Conservation (phyloP, 2,888 invertebrate genomes). For the Coenonympha glycerion region DNA sequence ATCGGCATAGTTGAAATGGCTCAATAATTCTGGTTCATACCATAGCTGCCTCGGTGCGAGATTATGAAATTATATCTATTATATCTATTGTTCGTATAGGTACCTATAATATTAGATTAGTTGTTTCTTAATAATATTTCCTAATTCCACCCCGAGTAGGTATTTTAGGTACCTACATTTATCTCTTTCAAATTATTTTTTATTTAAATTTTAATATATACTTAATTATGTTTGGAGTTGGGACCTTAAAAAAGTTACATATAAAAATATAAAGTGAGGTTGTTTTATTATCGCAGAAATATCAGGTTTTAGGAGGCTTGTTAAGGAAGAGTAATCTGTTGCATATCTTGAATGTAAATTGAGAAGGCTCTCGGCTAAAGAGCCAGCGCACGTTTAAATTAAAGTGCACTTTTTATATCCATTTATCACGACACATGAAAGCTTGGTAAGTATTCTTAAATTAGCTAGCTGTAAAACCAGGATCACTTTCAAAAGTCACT, state of each 20-base stretch:
- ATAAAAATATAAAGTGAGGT: neutral
- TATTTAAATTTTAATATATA: no score
- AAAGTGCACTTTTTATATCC: neutral
- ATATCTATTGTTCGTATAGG: no score
- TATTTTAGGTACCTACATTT: no score
- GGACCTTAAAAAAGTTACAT: neutral
- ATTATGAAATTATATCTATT: no score
- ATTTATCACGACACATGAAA: neutral
- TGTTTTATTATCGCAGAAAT: conserved; percentile 8
- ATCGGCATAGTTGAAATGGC: neutral
- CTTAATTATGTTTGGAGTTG: neutral
- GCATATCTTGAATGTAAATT: conserved; percentile 7
- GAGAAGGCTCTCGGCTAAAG: conserved; percentile 9
- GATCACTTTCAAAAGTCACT: neutral
- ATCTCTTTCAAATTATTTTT: neutral
- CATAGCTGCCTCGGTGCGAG: no score
- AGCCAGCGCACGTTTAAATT: conserved; percentile 2
- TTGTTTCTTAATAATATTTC: no score
- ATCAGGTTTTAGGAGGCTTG: conserved; percentile 11
- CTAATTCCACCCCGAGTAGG: no score
- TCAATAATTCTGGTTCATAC: no score
- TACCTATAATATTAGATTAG: no score
- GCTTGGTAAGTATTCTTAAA: neutral
- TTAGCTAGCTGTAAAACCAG: neutral
- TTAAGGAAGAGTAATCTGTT: conserved; percentile 11